phyloP scores from a whole-genome alignment of 2,113 vertebrate genomes.

The Pan paniscus region DNA sequence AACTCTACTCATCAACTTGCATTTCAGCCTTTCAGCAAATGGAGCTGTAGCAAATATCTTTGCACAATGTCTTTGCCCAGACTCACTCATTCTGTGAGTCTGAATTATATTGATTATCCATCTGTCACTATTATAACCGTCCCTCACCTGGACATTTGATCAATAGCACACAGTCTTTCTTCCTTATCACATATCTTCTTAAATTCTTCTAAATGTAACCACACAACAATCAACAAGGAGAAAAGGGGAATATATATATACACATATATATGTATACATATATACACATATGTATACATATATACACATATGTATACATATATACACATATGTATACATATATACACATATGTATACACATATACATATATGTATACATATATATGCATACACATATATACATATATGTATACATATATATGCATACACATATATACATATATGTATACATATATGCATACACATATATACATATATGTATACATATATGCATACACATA shows the following conservation, averaged over 20 bases:
- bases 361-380: background rate
- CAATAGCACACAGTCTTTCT: conserved; percentile 40
- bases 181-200: conserved; percentile 48
- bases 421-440: background rate
- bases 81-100: background rate
- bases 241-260: background rate
- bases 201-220: conserved; percentile 68
- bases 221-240: conserved; percentile 33
- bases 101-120: conserved; percentile 57
- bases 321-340: background rate
- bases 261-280: background rate
- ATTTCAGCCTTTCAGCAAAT: conserved; percentile 36
- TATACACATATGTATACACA: background rate
- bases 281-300: background rate
- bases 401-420: background rate
- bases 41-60: background rate
- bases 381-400: background rate
- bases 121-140: conserved; percentile 4
- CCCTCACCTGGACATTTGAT: conserved; percentile 63
- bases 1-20: conserved; percentile 42
- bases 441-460: background rate
- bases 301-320: background rate
- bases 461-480: background rate
- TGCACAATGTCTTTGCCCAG: conserved; percentile 8
- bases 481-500: background rate